Base-by-base conservation (phyloP, 2,888 invertebrate genomes). In the Dynastes grantii region DNA sequence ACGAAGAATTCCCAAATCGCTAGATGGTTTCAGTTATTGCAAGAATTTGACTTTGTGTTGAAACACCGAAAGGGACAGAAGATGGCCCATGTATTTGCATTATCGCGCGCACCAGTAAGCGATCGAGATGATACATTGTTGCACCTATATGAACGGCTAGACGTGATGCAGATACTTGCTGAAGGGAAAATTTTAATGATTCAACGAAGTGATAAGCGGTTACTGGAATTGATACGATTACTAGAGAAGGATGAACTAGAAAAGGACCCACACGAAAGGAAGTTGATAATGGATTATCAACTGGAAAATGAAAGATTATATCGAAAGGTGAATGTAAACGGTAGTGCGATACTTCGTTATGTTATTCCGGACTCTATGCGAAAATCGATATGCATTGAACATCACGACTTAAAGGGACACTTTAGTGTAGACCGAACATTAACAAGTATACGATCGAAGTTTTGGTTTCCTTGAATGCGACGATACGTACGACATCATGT, bases 21-120 rank as follows among this genome's bases (percentile, higher is more conserved):
- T 4, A 49, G 84, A 51, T 84, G 84, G 84, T 81, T 76, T 61
- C 37, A 64, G 9, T 73, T 78, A 5, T 63, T 81, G 22, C 67
- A 80, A 2, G 85, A 85, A 64, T 85, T 40, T 82, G 27, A 73
- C 16, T 55, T 81, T 63, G 80, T 81, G 53, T 82, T 86, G 9
- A 78, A 80, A 27, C 81, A 85, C 64, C 70, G 79, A 67, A 8
- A 40, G 5, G 84, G 84, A 2, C 79, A 81, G 9, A 63, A 76
- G 6, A 84, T 85, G 81, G 55, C 37, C 6, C 83, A 83, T 77
- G 22, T 22, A 22, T 22, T 22, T 22, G 22, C 22, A 22, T 22
- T 22, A 22, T 22, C 22, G 22, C 22, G 84, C 82, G 16, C n/a
- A 55, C 16, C n/a, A 11, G 55, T 13, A 13, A 9, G n/a, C n/a